A percentile compares a stretch with the other conserved stretches of the same genome.
These are phyloP conservation scores for Euphydryas editha DNA, from an alignment of 2,888 invertebrate species.

Conservation along the genomic window DNA sequence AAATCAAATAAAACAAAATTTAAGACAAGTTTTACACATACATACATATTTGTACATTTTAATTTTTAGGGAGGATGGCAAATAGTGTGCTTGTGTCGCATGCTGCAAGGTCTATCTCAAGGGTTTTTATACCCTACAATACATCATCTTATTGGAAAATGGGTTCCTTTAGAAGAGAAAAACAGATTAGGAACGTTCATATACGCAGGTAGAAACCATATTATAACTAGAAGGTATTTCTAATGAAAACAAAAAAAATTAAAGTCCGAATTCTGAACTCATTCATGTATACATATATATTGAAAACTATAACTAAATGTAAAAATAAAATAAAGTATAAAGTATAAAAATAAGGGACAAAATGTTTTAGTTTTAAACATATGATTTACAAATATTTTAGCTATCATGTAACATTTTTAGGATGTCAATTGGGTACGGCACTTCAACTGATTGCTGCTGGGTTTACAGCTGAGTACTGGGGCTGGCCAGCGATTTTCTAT, in stretches of 20 bases:
- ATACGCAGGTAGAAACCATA: constrained; percentile 56
- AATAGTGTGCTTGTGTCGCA: constrained; percentile 86
- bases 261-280: too few relatives aligned
- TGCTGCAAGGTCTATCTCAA: constrained; percentile 89
- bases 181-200: constrained; percentile 72
- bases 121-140: constrained; percentile 87
- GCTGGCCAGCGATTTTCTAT: constrained; percentile 89
- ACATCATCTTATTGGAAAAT: constrained; percentile 88
- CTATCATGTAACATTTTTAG: constrained; percentile 57
- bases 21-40: too few relatives aligned
- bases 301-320: too few relatives aligned
- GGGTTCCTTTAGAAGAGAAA: constrained; percentile 85
- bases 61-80: constrained; percentile 84
- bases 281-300: too few relatives aligned
- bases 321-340: too few relatives aligned
- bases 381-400: too few relatives aligned
- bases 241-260: background rate
- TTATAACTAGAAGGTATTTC: background rate
- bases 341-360: too few relatives aligned
- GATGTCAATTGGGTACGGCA: constrained; percentile 84
- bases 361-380: too few relatives aligned
- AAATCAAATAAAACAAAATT: too few relatives aligned
- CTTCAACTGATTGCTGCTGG: constrained; percentile 80
- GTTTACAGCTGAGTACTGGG: constrained; percentile 68
- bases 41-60: too few relatives aligned